A percentile compares a stretch with the other conserved stretches of the same genome.
Evolutionary conservation across 1,140 invertebrate species (phyloP).

Genomic region (Tenebrio molitor): DNA sequence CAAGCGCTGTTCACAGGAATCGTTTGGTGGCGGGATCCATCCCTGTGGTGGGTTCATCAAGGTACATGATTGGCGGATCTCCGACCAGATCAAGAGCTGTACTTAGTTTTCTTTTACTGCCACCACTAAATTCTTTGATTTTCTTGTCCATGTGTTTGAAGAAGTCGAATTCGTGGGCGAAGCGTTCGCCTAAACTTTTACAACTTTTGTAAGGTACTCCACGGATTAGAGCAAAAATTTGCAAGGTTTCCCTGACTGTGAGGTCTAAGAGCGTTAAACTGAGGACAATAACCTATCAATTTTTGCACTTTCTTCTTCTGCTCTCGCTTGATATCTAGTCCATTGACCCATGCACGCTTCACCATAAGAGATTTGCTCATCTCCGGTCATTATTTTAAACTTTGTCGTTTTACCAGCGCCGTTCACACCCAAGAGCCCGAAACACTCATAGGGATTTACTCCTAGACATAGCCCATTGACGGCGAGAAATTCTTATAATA

Average conservation of each 20-base stretch:
- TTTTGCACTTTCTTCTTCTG: constrained; percentile 70
- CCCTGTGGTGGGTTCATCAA: constrained; percentile 87
- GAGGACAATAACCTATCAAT: constrained; percentile 81
- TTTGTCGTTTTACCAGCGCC: constrained; percentile 84
- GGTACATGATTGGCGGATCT: constrained; percentile 86
- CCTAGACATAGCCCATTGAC: constrained; percentile 80
- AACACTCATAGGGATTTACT: constrained; percentile 79
- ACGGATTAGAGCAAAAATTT: constrained; percentile 80
- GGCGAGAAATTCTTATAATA: constrained; percentile 77
- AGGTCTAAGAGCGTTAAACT: constrained; percentile 86
- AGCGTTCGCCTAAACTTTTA: constrained; percentile 59
- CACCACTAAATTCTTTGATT: constrained; percentile 82
- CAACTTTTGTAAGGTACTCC: constrained; percentile 73
- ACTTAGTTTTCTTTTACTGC: constrained; percentile 95
- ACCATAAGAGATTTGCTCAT: constrained; percentile 69
- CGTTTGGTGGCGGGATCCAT: constrained; percentile 88
- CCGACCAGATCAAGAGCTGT: constrained; percentile 92
- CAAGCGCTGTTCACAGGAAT: constrained; percentile 81
- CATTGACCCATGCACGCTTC: constrained; percentile 58
- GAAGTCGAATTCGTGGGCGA: constrained; percentile 67
- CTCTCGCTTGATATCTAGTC: constrained; percentile 69
- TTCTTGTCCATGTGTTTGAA: constrained; percentile 69
- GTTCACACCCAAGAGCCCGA: constrained; percentile 90
- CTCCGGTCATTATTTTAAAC: constrained; percentile 91
- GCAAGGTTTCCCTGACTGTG: constrained; percentile 83